These are phyloP conservation scores for Drosophila mojavensis DNA, from an alignment of 1,140 invertebrate species.

Conservation along the genomic window DNA sequence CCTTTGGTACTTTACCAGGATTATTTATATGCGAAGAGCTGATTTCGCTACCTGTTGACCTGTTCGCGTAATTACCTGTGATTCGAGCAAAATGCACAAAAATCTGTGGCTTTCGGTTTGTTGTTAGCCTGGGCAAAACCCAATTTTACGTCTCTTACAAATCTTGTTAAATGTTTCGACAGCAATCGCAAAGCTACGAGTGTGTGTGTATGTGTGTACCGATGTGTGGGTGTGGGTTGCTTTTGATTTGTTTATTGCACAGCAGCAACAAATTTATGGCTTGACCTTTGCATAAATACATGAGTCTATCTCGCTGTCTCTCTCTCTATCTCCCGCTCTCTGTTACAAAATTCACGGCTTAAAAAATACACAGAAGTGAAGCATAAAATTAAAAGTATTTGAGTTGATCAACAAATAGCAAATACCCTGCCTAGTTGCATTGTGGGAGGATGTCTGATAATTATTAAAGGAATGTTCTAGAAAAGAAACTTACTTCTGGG, in stretches of 20 bases:
- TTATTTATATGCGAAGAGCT: conserved; percentile 68
- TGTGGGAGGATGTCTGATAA: background rate
- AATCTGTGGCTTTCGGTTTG: conserved; percentile 7
- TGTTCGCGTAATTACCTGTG: conserved; percentile 70
- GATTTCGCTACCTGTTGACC: conserved; percentile 51
- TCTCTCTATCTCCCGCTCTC: background rate
- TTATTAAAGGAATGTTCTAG: too few species aligned
- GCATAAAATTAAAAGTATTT: background rate
- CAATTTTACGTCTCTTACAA: conserved; percentile 11
- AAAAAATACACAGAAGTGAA: background rate
- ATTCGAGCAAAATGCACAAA: background rate
- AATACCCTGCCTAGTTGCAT: background rate
- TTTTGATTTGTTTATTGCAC: conserved; percentile 8
- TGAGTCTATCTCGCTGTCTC: background rate
- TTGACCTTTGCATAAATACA: conserved; percentile 52
- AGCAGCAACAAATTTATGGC: conserved; percentile 46
- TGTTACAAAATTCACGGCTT: background rate
- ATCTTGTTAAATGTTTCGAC: conserved; percentile 50
- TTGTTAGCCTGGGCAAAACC: conserved; percentile 32
- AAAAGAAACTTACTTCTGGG: too few species aligned
- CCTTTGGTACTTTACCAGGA: conserved; percentile 59
- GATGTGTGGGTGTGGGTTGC: conserved; percentile 5
- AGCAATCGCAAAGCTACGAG: conserved; percentile 4
- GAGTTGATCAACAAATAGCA: background rate
- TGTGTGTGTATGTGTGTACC: background rate